Evolutionary conservation across 2,797 vertebrate species (phyloP).

Genomic region (Danionella dracula): DNA sequence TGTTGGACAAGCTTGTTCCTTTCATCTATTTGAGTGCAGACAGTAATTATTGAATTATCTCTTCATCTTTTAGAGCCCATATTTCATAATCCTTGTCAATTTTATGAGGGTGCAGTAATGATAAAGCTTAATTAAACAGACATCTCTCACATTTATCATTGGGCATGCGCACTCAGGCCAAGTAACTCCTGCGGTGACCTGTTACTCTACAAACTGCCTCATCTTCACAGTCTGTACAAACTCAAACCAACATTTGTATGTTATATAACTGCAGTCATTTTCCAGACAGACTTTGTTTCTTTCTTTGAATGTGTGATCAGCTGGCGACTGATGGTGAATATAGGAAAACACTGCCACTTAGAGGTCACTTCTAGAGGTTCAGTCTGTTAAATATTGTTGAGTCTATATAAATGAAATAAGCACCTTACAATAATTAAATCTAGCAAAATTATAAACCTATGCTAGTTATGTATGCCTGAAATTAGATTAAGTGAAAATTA

Average conservation of each 20-base stretch:
- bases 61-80: slow-evolving; percentile 10
- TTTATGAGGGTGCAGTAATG: slow-evolving; percentile 27
- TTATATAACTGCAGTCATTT: slow-evolving; percentile 28
- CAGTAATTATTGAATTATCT: slow-evolving; percentile 14
- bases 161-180: slow-evolving; percentile 30
- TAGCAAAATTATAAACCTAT: no score
- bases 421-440: no score
- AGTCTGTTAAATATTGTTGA: no score
- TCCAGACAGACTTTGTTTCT: neutral
- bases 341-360: slow-evolving; percentile 63
- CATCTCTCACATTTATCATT: slow-evolving; percentile 41
- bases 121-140: slow-evolving; percentile 44
- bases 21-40: slow-evolving; percentile 7
- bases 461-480: no score
- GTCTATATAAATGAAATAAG: no score
- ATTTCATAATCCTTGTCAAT: slow-evolving; percentile 19
- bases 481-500: no score
- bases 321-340: neutral
- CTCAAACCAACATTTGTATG: slow-evolving; percentile 7
- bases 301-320: neutral
- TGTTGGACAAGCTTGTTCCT: neutral
- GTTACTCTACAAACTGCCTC: slow-evolving; percentile 19
- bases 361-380: slow-evolving; percentile 11
- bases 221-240: slow-evolving; percentile 28
- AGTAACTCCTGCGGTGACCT: neutral